Evolutionary conservation across 92 coral and sea anemone species (phyloP), one percentile per base, ranked within the genome.

Genomic region (Zoanthus sociatus): DNA sequence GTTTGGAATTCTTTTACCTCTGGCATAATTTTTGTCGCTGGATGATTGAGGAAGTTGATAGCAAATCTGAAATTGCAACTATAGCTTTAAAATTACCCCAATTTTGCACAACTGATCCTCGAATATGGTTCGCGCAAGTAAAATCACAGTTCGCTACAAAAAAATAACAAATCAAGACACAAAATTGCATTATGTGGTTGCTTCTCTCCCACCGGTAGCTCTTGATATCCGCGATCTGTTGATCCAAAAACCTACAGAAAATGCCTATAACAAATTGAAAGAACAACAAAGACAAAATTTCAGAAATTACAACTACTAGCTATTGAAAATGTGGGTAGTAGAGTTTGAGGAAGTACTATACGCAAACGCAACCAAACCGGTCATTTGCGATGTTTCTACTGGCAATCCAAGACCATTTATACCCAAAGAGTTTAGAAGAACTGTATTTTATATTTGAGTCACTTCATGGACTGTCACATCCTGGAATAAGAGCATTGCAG

Each of bases 381-480:
- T 69, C 73, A 21, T 71, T 18, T 71, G 76, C 76, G 76, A 71
- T 46, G 21, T 14, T 42, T 33, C 76, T 15, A 33, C 50, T 13
- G 50, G 51, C n/a, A 33, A 7, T 14, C 76, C 76, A 12, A 33
- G 51, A 37, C 76, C 76, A 42, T 33, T 33, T 42, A 53, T 71
- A 42, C 51, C 76, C 12, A 30, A 32, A 15, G 75, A 5, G 75
- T 70, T 70, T 30, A 30, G 75, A 30, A 5, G 47, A 31, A 15
- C 47, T 32, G 12, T 70, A 30, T 70, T 70, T 26, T 26, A 26
- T 26, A 26, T 26, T 26, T 20, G 75, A 6, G 9, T 30, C 17
- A 70, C 46, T 70, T 30, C 75, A 70, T 15, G 75, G 75, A 30
- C 47, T 70, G 11, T 70, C 75, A 30, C 75, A 70, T 70, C 75